Conservation (phyloP, 1,140 invertebrate genomes). For the Lepidurus apus region DNA sequence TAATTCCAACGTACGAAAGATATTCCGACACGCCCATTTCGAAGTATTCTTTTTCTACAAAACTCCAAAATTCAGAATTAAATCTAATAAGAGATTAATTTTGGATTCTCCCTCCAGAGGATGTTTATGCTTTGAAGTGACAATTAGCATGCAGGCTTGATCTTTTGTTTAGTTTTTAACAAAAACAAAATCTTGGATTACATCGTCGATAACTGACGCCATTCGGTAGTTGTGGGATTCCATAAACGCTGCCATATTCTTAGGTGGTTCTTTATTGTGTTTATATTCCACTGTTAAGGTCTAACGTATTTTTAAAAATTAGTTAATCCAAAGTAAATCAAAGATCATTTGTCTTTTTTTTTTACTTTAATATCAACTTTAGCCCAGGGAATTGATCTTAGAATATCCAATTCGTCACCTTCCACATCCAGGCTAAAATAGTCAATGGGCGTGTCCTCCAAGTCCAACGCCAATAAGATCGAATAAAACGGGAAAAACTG, state of each 20-base stretch:
- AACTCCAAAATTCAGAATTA: too few relatives aligned
- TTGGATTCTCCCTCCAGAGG: too few relatives aligned
- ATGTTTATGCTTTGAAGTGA: too few relatives aligned
- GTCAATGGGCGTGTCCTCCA: constrained; percentile 47
- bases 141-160: too few relatives aligned
- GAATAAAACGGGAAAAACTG: constrained; percentile 44
- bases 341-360: not conserved
- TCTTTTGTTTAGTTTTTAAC: not conserved
- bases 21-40: too few relatives aligned
- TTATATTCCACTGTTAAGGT: not conserved
- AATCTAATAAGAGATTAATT: too few relatives aligned
- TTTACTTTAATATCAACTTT: constrained; percentile 31
- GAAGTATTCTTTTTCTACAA: too few relatives aligned
- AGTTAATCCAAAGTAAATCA: not conserved
- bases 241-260: not conserved
- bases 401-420: constrained; percentile 42
- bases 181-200: not conserved
- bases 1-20: too few relatives aligned
- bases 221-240: not conserved
- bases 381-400: constrained; percentile 42
- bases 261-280: not conserved
- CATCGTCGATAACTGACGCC: not conserved
- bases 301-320: not conserved
- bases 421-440: constrained; percentile 45
- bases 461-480: constrained; percentile 42